These are phyloP conservation scores for Epirrhoe alternata DNA, from an alignment of 2,888 invertebrate genomes.

Conservation along the genomic window DNA sequence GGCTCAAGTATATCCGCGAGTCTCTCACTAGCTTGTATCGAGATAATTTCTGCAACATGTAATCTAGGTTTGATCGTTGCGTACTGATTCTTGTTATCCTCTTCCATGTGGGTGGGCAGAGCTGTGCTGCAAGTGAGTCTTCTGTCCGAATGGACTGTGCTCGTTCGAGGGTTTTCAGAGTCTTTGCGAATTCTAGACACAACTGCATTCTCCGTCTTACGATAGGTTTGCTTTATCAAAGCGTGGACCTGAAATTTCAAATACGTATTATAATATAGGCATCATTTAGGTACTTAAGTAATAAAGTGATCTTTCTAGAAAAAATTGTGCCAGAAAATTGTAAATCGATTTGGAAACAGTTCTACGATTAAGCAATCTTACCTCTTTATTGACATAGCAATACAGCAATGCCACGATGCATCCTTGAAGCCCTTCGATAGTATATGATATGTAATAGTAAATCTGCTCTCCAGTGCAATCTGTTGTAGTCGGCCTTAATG, in stretches of 20 bases:
- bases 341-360: neutral
- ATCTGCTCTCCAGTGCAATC: slow-evolving; percentile 81
- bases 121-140: slow-evolving; percentile 73
- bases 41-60: slow-evolving; percentile 79
- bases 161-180: slow-evolving; percentile 59
- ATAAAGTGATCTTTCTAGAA: neutral
- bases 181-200: slow-evolving; percentile 68
- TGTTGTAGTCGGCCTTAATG: slow-evolving; percentile 80
- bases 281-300: neutral
- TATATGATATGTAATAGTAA: slow-evolving; percentile 86
- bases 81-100: slow-evolving; percentile 57
- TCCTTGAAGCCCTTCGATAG: slow-evolving; percentile 86
- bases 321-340: neutral
- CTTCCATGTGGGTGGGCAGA: slow-evolving; percentile 52
- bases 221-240: slow-evolving; percentile 75
- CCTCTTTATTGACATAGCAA: slow-evolving; percentile 88
- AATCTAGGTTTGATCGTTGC: slow-evolving; percentile 62
- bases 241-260: slow-evolving; percentile 65
- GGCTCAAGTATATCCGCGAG: slow-evolving; percentile 78
- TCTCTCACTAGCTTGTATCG: slow-evolving; percentile 74
- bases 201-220: slow-evolving; percentile 73
- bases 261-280: neutral
- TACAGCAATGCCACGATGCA: slow-evolving; percentile 87
- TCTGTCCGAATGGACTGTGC: slow-evolving; percentile 59
- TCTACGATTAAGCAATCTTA: slow-evolving; percentile 47